phyloP scores from a whole-genome alignment of 1,140 invertebrate genomes.

The Aphidius gifuensis region DNA sequence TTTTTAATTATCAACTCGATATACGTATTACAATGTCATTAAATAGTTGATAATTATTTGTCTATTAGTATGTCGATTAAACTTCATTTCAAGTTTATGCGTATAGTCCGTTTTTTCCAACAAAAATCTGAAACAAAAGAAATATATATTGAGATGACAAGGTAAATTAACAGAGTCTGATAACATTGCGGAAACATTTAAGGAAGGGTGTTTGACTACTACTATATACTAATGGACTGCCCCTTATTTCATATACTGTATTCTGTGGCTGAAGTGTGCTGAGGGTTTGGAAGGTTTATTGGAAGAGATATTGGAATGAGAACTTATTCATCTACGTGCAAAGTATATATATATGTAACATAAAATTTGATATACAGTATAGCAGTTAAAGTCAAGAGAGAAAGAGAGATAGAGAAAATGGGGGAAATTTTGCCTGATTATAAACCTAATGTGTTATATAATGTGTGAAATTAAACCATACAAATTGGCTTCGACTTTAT shows the following conservation, averaged over 20 bases:
- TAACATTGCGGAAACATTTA: conserved; percentile 31
- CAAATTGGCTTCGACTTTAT: conserved; percentile 22
- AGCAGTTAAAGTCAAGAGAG: not conserved
- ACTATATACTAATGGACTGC: conserved; percentile 33
- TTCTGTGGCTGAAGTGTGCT: conserved; percentile 3
- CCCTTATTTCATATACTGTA: conserved; percentile 5
- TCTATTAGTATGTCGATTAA: too few relatives aligned
- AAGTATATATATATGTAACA: too few relatives aligned
- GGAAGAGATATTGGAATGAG: not conserved
- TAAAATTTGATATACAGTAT: too few relatives aligned
- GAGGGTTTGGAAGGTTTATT: conserved; percentile 13
- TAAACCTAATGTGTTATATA: conserved; percentile 20
- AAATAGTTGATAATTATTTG: too few relatives aligned
- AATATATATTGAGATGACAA: conserved; percentile 25
- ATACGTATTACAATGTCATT: too few relatives aligned
- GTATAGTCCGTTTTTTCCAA: not conserved
- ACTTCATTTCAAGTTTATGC: too few relatives aligned
- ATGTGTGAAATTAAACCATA: conserved; percentile 21
- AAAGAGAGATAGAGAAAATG: conserved; percentile 1
- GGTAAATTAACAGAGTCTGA: conserved; percentile 41
- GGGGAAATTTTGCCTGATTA: conserved; percentile 14
- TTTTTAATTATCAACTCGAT: not conserved
- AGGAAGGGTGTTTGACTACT: too few relatives aligned
- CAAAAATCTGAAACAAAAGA: conserved; percentile 26
- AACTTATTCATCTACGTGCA: not conserved